These are phyloP conservation scores for Apamea monoglypha DNA, from an alignment of 2,888 invertebrate species.

Conservation along the genomic window DNA sequence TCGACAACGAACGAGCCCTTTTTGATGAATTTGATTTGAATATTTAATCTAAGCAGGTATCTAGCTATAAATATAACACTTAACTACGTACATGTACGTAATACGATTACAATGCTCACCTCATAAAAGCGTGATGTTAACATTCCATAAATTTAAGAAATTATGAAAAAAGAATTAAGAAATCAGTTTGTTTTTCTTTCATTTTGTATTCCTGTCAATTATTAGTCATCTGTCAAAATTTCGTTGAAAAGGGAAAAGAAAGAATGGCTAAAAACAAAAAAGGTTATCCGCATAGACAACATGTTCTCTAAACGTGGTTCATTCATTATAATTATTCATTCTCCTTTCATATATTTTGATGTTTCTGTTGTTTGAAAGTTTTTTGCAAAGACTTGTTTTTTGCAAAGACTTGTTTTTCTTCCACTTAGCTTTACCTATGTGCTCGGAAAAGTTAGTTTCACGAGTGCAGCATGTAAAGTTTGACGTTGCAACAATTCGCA, in stretches of 20 bases:
- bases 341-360: neutral
- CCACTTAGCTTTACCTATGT: neutral
- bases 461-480: conserved; percentile 55
- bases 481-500: conserved; percentile 70
- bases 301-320: conserved; percentile 31
- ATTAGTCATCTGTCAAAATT: conserved; percentile 24
- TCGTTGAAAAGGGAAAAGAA: neutral
- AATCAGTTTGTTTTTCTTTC: conserved; percentile 35
- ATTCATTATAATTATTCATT: conserved; percentile 24
- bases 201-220: conserved; percentile 22
- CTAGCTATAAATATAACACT: neutral
- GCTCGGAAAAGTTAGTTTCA: conserved; percentile 32
- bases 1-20: conserved; percentile 24
- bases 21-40: conserved; percentile 17
- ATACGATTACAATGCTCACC: conserved; percentile 42
- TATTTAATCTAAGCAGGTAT: conserved; percentile 10
- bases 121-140: conserved; percentile 33
- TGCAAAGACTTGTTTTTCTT: conserved; percentile 35
- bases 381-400: too few relatives aligned
- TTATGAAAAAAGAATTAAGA: neutral
- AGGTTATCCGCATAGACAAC: conserved; percentile 51
- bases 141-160: conserved; percentile 35
- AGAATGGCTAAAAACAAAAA: neutral
- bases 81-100: conserved; percentile 4
- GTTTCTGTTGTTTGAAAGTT: neutral